Conservation (phyloP, 2,113 vertebrate species). For the Hoplias malabaricus region DNA sequence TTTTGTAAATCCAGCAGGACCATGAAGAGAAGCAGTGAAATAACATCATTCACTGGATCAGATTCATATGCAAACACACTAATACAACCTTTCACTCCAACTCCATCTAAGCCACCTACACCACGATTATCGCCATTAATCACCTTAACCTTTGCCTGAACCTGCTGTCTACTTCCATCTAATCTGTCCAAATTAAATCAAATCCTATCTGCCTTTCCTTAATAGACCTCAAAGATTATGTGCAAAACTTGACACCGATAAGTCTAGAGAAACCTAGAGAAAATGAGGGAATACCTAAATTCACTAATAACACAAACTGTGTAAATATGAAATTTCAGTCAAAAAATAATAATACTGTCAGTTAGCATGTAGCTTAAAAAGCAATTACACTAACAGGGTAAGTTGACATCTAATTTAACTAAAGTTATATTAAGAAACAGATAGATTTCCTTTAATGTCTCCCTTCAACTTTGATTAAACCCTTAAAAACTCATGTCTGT, state of each 20-base stretch:
- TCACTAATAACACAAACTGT: too few species aligned
- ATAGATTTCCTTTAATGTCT: too few species aligned
- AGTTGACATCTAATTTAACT: too few species aligned
- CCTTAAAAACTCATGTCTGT: too few species aligned
- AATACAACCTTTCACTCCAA: conserved; percentile 58
- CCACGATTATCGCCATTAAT: conserved; percentile 62
- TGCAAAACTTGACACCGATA: conserved; percentile 75
- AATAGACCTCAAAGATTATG: conserved; percentile 69
- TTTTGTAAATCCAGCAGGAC: not conserved
- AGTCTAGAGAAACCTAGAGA: conserved; percentile 61
- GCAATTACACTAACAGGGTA: too few species aligned
- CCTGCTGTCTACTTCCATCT: conserved; percentile 59
- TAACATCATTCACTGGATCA: conserved; percentile 24
- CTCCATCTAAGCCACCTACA: conserved; percentile 47
- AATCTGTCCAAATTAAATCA: conserved; percentile 69
- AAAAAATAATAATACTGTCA: too few species aligned
- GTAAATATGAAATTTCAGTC: too few species aligned
- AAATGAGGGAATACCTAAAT: too few species aligned
- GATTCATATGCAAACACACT: conserved; percentile 61
- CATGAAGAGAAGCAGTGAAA: too few species aligned
- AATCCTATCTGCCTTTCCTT: conserved; percentile 66
- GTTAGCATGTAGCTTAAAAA: too few species aligned
- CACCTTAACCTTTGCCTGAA: conserved; percentile 49
- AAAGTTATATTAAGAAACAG: too few species aligned
- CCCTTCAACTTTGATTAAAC: too few species aligned